Evolutionary conservation across 2,113 vertebrate genomes (phyloP).

Genomic region (Phaetusa simplex): DNA sequence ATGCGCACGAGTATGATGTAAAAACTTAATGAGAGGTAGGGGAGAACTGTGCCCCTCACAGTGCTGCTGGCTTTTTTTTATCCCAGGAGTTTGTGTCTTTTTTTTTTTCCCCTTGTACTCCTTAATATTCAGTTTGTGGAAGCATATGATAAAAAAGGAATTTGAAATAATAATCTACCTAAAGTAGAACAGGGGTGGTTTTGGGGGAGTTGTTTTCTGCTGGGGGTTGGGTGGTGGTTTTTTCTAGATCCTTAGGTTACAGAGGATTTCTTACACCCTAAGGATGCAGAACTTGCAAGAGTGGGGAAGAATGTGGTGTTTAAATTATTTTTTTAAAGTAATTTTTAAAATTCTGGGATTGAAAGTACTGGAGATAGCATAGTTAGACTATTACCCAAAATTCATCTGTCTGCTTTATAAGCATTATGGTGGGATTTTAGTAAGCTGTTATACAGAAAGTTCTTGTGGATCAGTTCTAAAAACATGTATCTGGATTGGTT

Average conservation of each 20-base stretch:
- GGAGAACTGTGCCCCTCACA: neutral
- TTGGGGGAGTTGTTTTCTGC: no score
- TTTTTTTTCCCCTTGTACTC: neutral
- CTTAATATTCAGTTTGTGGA: neutral
- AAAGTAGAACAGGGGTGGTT: neutral
- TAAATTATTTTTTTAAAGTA: neutral
- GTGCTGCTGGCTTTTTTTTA: neutral
- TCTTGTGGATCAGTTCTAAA: neutral
- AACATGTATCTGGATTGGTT: neutral
- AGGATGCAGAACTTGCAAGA: neutral
- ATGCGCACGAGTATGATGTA: neutral
- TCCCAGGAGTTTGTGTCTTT: neutral
- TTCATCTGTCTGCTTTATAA: neutral
- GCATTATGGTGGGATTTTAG: neutral
- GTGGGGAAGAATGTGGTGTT: neutral
- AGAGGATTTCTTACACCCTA: neutral
- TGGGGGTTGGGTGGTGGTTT: neutral
- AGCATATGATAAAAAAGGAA: neutral
- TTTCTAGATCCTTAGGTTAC: neutral
- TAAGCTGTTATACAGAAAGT: neutral
- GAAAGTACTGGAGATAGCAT: neutral
- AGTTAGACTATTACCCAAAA: neutral
- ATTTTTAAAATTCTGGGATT: neutral
- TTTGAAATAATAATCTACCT: neutral
- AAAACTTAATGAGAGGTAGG: neutral